These are phyloP conservation scores for Parazoanthus swiftii DNA, from an alignment of 92 coral and sea anemone genomes.

Conservation along the genomic window DNA sequence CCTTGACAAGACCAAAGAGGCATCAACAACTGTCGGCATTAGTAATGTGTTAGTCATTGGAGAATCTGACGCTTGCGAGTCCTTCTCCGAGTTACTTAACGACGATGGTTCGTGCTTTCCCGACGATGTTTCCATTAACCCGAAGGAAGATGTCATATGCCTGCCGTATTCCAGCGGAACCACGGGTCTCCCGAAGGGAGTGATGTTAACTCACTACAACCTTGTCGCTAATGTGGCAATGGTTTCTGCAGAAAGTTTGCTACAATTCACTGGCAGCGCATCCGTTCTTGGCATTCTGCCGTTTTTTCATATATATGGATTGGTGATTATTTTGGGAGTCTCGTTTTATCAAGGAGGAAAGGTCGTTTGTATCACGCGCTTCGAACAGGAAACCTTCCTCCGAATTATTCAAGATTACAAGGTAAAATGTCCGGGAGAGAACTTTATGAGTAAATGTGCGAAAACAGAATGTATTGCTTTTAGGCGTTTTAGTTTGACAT, in stretches of 20 bases:
- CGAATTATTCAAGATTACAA: constrained; percentile 73
- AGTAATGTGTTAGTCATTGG: constrained; percentile 77
- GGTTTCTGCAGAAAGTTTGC: constrained; percentile 46
- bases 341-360: constrained; percentile 65
- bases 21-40: constrained; percentile 58
- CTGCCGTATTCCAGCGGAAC: constrained; percentile 94
- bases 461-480: too few species aligned
- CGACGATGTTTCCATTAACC: constrained; percentile 56
- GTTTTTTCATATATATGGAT: constrained; percentile 78
- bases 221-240: constrained; percentile 67
- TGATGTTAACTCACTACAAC: constrained; percentile 87
- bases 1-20: constrained; percentile 62
- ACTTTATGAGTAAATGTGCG: background rate
- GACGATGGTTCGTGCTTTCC: constrained; percentile 68
- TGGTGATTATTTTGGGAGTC: constrained; percentile 50
- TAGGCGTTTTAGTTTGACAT: too few species aligned
- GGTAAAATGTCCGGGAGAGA: constrained; percentile 47
- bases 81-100: constrained; percentile 61
- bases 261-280: constrained; percentile 40
- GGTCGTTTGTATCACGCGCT: constrained; percentile 71
- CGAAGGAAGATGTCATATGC: constrained; percentile 75
- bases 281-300: constrained; percentile 77
- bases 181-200: constrained; percentile 92
- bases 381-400: constrained; percentile 70
- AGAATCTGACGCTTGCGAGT: constrained; percentile 75